These are phyloP conservation scores for Australoheros scitulus DNA, from an alignment of 2,113 vertebrate species.

Conservation along the genomic window DNA sequence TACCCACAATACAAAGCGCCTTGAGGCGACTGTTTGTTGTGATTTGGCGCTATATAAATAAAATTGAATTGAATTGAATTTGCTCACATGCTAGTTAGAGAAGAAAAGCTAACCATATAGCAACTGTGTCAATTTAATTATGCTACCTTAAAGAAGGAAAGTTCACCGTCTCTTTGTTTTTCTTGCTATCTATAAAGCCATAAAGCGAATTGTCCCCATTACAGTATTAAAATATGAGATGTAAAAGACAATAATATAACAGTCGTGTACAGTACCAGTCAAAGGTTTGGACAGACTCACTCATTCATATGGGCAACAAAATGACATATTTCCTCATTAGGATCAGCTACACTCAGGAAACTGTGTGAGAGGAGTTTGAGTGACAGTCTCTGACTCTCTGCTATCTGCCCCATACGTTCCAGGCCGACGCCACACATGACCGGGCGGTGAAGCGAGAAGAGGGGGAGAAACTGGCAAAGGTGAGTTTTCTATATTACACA, in stretches of 20 bases:
- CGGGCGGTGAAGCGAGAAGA: constrained; percentile 91
- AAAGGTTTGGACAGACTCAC: not conserved
- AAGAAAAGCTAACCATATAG: not conserved
- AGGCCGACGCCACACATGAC: constrained; percentile 92
- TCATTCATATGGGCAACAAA: too few species aligned
- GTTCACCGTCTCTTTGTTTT: not conserved
- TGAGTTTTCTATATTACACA: constrained; percentile 49
- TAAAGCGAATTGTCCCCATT: too few species aligned
- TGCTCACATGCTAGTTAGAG: not conserved
- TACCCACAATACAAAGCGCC: too few species aligned
- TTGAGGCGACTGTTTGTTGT: too few species aligned
- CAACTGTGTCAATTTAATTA: not conserved
- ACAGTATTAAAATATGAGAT: too few species aligned
- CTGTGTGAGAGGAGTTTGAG: not conserved
- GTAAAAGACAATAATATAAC: too few species aligned
- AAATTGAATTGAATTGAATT: too few species aligned
- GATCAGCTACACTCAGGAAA: not conserved
- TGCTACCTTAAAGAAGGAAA: not conserved
- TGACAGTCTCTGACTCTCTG: not conserved
- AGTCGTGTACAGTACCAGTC: too few species aligned
- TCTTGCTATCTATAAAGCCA: not conserved
- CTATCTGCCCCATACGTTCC: constrained; percentile 14
- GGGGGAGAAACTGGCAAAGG: constrained; percentile 94
- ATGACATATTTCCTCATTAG: not conserved
- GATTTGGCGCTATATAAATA: too few species aligned